Base-by-base conservation (phyloP, 2,797 vertebrate genomes). In the Gila robusta region DNA sequence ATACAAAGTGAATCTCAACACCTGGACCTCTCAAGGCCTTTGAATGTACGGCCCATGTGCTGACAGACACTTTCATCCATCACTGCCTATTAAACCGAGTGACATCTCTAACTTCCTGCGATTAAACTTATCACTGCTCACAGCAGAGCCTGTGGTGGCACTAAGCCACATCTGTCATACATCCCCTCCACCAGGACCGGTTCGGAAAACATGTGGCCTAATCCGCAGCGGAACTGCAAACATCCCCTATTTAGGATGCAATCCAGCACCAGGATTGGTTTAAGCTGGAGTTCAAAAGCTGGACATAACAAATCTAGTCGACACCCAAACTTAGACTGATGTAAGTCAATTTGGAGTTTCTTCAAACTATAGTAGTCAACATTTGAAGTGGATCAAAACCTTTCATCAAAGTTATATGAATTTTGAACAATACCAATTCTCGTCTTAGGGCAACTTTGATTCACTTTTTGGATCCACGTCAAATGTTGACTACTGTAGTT, bases 71-170 rank as follows among this genome's bases (percentile, higher is more conserved):
- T 41, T 52, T 69, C 8, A 70, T 84, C 35, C 37, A 78, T 78
- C 64, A 32, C 64, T 23, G 16, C 49, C 74, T 56, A 35, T 79
- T 70, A 59, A 79, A 84, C 83, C 64, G 41, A 56, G 10, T 56
- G 74, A 71, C 76, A 85, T 85, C 66, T 70, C 52, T 59, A 79
- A 44, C 74, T 79, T 79, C 66, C 74, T 71, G 83, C 9, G 64
- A 85, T 71, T 85, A 56, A 79, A 79, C 35, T 79, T 85, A 85
- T 79, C 76, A 70, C 76, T 70, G 64, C 52, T 59, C 66, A 79
- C 83, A 79, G 83, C 64, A 79, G 26, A 79, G 52, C 37, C 52
- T 47, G 26, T 59, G 44, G 62, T 84, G 74, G 83, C 76, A 62
- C 26, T 70, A 23, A 54, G 83, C 83, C 82, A 79, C 66, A 62